Base-by-base conservation (phyloP, 2,888 invertebrate species). In the Standfussiana lucernea region DNA sequence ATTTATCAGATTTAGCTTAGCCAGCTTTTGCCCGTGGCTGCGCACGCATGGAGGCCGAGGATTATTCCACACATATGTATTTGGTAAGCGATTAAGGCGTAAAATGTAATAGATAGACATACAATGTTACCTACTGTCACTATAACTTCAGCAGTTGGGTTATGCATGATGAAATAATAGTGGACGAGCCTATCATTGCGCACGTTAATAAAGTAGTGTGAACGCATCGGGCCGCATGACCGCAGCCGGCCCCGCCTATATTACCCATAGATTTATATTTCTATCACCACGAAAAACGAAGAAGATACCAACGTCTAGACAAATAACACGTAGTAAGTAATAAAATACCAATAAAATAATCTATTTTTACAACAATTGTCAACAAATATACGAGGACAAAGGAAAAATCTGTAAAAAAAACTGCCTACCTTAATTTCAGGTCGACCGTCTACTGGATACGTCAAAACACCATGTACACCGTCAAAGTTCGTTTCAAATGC, bases 401-500 rank as follows among this genome's bases (percentile, higher is more conserved):
- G 11, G 24, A 40, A 6, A 65, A 35, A 45, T 24, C 24, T 2
- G 15, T 28, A 5, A 42, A n/a, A 6, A 21, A 5, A 32, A 18
- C 8, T 45, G 8, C 81, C 45, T 80, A 76, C 80, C 81, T 81
- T 56, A 10, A 35, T 11, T 15, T 40, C 66, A 56, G 61, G 24
- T 24, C 7, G 35, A 40, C 15, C 24, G 11, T 67, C 66, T 6
- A 24, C 61, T 50, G 53, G 32, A 76, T 35, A 28, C 11, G 0
- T 56, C 32, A 47, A 56, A 62, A 75, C 70, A 47, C 70, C 18
- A 15, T 18, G 1, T 10, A 42, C 72, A 65, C 24, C 15, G 2
- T 62, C 18, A 40, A 15, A 53, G 13, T 62, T 47, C 5, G 11
- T 35, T 42, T 67, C 1, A 28, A 40, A 37, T 1, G 4, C 7